Evolutionary conservation across 2,888 invertebrate species (phyloP), one percentile per base, ranked within the genome.

Genomic region (Linnaemya tessellans): DNA sequence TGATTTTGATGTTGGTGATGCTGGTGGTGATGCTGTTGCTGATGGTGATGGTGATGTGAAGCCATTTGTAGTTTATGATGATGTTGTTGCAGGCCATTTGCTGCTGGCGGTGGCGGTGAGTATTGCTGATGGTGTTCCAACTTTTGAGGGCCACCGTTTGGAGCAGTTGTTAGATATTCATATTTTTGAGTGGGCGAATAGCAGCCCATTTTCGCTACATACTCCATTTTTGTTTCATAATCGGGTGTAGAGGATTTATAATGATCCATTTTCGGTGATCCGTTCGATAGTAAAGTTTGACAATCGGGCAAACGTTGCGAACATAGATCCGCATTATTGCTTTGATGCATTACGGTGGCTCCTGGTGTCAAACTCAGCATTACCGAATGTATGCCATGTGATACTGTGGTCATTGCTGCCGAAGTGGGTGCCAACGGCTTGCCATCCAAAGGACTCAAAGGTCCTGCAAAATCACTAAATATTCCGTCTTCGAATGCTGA

Each of bases 401-500:
- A 85, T 38, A 88, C 88, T 18, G 88, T 87, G 73, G 88, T 87
- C 35, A 86, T 84, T 15, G 80, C 92, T 70, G 93, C 89, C 58
- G 93, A 88, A 22, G 93, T 93, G 67, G 94, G 90, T 83, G 90
- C 84, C 41, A 92, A 75, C 0, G 92, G 90, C 65, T 93, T 93
- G 51, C 91, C 92, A 25, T 92, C 92, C 64, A 93, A 85, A 90
- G 94, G 92, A 87, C 93, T 93, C 11, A 95, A 93, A 84, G 94
- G 94, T 88, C 94, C 94, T 41, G 94, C 93, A 90, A 96, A 97
- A 92, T 97, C 97, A 87, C 94, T 94, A 92, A 97, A 97, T 83
- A 96, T 95, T 89, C 96, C 96, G 91, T 97, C 97, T 91, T 97
- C 97, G 93, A 97, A 95, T 86, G 93, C 92, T 41, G 94, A 93